Evolutionary conservation across 2,797 vertebrate species (phyloP).

Genomic region (Austrolebias charrua): DNA sequence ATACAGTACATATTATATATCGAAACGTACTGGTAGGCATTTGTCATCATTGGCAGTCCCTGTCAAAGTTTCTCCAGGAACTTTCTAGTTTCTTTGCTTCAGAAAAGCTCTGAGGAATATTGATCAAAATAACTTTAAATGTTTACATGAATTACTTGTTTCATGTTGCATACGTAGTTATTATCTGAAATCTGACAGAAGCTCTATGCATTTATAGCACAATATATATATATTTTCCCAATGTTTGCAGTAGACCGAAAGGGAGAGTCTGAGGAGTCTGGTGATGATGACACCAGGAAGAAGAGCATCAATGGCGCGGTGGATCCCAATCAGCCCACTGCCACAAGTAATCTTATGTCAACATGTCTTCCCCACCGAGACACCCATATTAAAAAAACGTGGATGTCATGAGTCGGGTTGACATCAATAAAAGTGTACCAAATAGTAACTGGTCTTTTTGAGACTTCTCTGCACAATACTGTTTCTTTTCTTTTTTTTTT

Average conservation of each 20-base stretch:
- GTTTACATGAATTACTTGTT: conserved; percentile 1
- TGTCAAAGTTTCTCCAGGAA: too few species aligned
- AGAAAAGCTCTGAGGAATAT: too few species aligned
- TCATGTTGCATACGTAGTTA: conserved; percentile 11
- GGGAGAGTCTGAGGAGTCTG: conserved; percentile 95
- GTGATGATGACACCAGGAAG: conserved; percentile 92
- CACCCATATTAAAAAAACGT: neutral
- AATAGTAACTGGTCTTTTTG: neutral
- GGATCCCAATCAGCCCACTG: conserved; percentile 77
- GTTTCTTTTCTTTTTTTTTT: neutral
- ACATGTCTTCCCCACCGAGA: neutral
- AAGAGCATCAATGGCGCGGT: conserved; percentile 80
- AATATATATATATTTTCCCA: conserved; percentile 5
- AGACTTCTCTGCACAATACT: too few species aligned
- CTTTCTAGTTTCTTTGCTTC: too few species aligned
- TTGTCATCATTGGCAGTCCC: too few species aligned
- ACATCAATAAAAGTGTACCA: neutral
- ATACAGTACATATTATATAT: too few species aligned
- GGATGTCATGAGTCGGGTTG: neutral
- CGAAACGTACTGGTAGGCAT: too few species aligned
- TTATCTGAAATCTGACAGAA: neutral
- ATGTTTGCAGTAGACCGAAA: conserved; percentile 87
- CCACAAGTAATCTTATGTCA: conserved; percentile 63
- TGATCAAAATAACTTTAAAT: too few species aligned
- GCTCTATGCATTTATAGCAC: neutral